Base-by-base conservation (phyloP, 92 coral and sea anemone species). In the Bergia puertoricense region DNA sequence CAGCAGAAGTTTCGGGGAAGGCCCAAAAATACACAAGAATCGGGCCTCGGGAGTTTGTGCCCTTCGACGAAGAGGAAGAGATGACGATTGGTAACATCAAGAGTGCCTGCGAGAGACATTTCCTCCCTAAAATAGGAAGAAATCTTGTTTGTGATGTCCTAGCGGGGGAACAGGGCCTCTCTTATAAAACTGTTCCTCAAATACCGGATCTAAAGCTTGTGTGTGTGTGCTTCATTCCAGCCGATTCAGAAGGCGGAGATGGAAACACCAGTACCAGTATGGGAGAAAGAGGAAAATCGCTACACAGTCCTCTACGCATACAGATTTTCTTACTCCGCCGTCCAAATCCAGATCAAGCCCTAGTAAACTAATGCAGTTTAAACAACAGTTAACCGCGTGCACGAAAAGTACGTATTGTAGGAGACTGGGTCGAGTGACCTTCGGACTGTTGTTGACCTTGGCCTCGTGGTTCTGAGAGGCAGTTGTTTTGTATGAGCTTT, bases 91-190 rank as follows among this genome's bases (percentile, higher is more conserved):
- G 73, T 16, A 76, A 86, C 73, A 86, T 86, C 42, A 86, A 86
- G 50, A 74, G 89, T 76, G 83, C 89, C 45, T 86, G 89, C 72
- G 74, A 86, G 82, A 45, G 89, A 76, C 75, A 86, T 38, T 74
- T 86, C 82, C 10, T 85, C 20, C 81, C 67, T 39, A 39, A 82
- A 44, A 82, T 48, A 22, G 75, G 86, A 65, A 23, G 73, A 56
- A 82, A 57, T 45, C n/a, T 78, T 54, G 59, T 78, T 48, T 48
- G 76, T 72, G 76, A 72, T n/a, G 30, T 23, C 39, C 76, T 85
- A 77, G 85, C 81, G 82, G 86, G 74, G 90, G 90, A 48, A 48
- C 54, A 4, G 7, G 54, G 54, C 54, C 7, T 9, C 54, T 48
- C 7, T 48, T 48, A 9, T 48, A 48, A 48, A 4, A 48, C 8